Evolutionary conservation across 2,113 vertebrate species (phyloP).

Genomic region (Gymnarchus niloticus): DNA sequence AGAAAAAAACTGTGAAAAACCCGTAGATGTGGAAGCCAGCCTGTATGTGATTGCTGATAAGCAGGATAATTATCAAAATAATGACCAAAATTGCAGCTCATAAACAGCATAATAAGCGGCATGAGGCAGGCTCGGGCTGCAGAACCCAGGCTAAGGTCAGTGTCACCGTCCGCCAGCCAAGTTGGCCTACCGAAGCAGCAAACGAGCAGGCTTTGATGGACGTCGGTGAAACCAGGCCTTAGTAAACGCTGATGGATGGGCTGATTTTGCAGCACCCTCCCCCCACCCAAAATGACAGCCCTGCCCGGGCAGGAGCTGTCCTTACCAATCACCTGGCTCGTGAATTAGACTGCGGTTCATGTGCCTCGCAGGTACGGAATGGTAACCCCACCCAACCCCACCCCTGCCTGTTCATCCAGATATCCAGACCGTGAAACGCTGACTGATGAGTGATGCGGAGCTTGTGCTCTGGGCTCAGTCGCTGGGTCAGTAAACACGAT

Average conservation of each 20-base stretch:
- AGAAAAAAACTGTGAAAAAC: background rate
- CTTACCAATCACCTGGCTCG: background rate
- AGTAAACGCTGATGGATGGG: background rate
- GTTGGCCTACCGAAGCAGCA: no score
- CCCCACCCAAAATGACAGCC: background rate
- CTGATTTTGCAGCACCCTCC: background rate
- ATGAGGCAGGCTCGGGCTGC: background rate
- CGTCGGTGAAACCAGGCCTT: background rate
- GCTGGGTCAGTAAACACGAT: background rate
- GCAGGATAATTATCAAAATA: background rate
- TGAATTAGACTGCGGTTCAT: background rate
- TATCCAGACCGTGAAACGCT: background rate
- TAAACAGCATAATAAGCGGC: background rate
- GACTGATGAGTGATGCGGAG: background rate
- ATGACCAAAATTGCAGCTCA: background rate
- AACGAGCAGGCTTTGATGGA: background rate
- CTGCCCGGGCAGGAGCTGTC: background rate
- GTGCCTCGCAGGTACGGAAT: background rate
- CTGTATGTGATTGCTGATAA: background rate
- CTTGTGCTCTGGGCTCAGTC: background rate
- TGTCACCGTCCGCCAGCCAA: background rate
- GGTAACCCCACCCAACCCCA: background rate
- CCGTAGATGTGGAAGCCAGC: background rate
- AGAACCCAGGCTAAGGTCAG: background rate
- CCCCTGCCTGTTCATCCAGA: conserved; percentile 9